These are phyloP conservation scores for Esox lucius DNA, from an alignment of 2,797 vertebrate genomes.

Conservation along the genomic window DNA sequence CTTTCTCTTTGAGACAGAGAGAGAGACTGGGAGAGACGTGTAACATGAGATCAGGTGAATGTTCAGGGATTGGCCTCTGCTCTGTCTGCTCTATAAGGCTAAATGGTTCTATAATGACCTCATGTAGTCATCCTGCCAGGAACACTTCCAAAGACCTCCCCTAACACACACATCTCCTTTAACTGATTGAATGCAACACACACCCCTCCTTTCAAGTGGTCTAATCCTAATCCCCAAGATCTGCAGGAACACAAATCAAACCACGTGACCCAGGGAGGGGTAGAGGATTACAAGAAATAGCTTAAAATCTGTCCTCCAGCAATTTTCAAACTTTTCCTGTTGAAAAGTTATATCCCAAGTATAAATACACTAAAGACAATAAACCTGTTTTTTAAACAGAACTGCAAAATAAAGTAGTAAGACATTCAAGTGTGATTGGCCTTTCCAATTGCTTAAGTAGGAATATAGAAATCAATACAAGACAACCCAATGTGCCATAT, in stretches of 20 bases:
- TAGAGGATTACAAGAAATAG: neutral
- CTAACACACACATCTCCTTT: neutral
- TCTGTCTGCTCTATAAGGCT: neutral
- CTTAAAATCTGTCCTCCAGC: too few relatives aligned
- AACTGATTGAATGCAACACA: neutral
- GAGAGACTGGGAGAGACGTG: neutral
- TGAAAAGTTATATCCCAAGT: too few relatives aligned
- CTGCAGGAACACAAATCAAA: conserved; percentile 28
- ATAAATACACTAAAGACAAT: too few relatives aligned
- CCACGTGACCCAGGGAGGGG: conserved; percentile 20
- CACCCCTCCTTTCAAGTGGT: conserved; percentile 22
- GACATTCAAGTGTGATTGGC: too few relatives aligned
- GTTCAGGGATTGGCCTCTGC: neutral
- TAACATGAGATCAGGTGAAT: neutral
- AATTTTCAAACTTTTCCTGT: too few relatives aligned
- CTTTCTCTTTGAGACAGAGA: too few relatives aligned
- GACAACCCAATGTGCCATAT: too few relatives aligned
- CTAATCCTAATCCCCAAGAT: conserved; percentile 49
- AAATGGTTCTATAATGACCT: neutral
- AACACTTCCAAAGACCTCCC: neutral
- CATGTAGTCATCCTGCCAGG: neutral
- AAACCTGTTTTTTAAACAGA: too few relatives aligned
- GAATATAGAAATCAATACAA: too few relatives aligned
- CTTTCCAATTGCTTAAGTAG: too few relatives aligned
- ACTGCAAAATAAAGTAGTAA: too few relatives aligned